A percentile compares a stretch with the other conserved stretches of the same genome.
These are phyloP conservation scores for Cuculus canorus DNA, from an alignment of 2,797 vertebrate species.

Conservation along the genomic window DNA sequence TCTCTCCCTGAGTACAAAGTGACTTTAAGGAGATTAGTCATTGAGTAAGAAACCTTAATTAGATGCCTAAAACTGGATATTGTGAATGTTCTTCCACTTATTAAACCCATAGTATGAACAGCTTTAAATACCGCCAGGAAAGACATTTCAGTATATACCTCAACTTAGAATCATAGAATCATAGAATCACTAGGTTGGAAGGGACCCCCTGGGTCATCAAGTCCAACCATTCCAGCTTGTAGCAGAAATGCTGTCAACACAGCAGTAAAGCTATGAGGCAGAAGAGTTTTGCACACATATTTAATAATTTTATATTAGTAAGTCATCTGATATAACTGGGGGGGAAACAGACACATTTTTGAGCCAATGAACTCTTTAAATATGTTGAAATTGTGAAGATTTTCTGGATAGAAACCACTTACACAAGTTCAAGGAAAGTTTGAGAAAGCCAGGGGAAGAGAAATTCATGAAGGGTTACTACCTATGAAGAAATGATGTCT, in stretches of 20 bases:
- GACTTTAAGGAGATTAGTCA: neutral
- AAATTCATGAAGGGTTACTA: slow-evolving; percentile 23
- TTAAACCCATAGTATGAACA: neutral
- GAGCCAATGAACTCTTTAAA: neutral
- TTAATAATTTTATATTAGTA: neutral
- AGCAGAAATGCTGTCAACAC: neutral
- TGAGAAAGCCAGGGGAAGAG: neutral
- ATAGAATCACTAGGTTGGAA: too few relatives aligned
- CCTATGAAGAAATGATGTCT: neutral
- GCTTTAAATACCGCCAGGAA: neutral
- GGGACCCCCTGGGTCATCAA: too few relatives aligned
- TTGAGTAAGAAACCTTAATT: neutral
- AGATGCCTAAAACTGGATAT: neutral
- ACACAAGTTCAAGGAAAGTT: neutral
- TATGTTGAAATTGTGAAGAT: neutral
- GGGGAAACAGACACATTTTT: neutral
- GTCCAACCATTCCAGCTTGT: too few relatives aligned
- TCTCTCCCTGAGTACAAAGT: neutral
- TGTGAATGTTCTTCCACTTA: neutral
- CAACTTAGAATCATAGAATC: too few relatives aligned
- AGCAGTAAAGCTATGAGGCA: neutral
- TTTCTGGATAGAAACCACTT: neutral
- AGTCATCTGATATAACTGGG: neutral
- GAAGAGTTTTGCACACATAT: neutral
- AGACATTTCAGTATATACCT: neutral